Evolutionary conservation across 2,113 vertebrate species (phyloP).

Genomic region (Perca schrenkii): DNA sequence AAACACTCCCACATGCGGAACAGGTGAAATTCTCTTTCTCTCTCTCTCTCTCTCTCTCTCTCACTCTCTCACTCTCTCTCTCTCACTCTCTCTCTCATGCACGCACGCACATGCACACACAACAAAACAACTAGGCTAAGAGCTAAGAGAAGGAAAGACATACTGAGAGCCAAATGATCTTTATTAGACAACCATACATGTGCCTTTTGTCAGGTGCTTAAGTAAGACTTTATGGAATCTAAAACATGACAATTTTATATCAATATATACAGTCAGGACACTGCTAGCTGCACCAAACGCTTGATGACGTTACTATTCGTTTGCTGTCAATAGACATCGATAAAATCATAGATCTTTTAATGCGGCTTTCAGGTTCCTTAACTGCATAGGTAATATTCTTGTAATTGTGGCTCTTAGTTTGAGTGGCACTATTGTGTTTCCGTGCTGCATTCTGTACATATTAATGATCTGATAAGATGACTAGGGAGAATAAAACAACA

Average conservation of each 20-base stretch:
- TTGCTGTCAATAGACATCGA: background rate
- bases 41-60: too few species aligned
- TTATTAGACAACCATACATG: conserved; percentile 10
- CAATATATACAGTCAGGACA: background rate
- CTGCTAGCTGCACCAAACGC: background rate
- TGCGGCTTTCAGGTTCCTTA: background rate
- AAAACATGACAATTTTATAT: background rate
- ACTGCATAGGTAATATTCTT: background rate
- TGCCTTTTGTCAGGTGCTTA: conserved; percentile 10
- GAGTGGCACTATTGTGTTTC: conserved; percentile 15
- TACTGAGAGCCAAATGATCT: conserved; percentile 21
- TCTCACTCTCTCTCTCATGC: background rate
- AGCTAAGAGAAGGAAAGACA: conserved; percentile 26
- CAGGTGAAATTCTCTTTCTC: conserved; percentile 33
- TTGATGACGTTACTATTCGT: background rate
- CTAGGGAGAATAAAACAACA: conserved; percentile 45
- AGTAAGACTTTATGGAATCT: background rate
- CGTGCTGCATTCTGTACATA: conserved; percentile 17
- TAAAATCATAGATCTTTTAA: conserved; percentile 5
- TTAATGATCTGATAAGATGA: conserved; percentile 53
- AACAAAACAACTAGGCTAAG: conserved; percentile 16
- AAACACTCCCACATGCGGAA: conserved; percentile 40
- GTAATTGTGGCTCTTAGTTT: conserved; percentile 11
- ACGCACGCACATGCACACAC: background rate
- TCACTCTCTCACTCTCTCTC: background rate